Evolutionary conservation across 2,888 invertebrate species (phyloP).

Genomic region (Nudaria mundana): DNA sequence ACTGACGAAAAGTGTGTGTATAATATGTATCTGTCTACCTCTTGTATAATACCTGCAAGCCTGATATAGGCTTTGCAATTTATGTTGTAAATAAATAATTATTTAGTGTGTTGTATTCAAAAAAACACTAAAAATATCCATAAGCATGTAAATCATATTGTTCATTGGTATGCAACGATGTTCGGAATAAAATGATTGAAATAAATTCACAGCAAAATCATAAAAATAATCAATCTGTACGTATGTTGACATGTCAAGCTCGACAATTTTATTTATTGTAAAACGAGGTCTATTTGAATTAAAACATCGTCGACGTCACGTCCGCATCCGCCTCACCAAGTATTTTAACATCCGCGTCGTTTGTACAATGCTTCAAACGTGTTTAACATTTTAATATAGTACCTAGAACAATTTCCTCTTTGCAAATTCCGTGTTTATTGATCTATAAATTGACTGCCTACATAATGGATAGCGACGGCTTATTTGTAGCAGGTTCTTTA

Average conservation of each 20-base stretch:
- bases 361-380: slow-evolving; percentile 3
- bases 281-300: slow-evolving; percentile 24
- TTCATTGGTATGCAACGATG: slow-evolving; percentile 19
- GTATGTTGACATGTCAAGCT: slow-evolving; percentile 13
- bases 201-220: slow-evolving; percentile 7
- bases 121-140: too few relatives aligned
- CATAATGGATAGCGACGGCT: too few relatives aligned
- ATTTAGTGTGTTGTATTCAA: too few relatives aligned
- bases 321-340: background rate
- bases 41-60: too few relatives aligned
- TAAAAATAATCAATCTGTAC: slow-evolving; percentile 17
- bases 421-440: too few relatives aligned
- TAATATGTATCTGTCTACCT: too few relatives aligned
- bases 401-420: slow-evolving; percentile 23
- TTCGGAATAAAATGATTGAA: slow-evolving; percentile 26
- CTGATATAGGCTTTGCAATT: too few relatives aligned
- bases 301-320: slow-evolving; percentile 12
- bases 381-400: slow-evolving; percentile 23
- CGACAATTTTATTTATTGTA: slow-evolving; percentile 24
- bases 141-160: background rate
- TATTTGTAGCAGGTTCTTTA: too few relatives aligned
- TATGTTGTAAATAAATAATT: too few relatives aligned
- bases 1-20: too few relatives aligned
- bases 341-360: slow-evolving; percentile 9
- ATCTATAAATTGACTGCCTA: too few relatives aligned